Evolutionary conservation across 2,113 vertebrate genomes (phyloP), one percentile per base, ranked within the genome.

Genomic region (Rhinopomastus cyanomelas): DNA sequence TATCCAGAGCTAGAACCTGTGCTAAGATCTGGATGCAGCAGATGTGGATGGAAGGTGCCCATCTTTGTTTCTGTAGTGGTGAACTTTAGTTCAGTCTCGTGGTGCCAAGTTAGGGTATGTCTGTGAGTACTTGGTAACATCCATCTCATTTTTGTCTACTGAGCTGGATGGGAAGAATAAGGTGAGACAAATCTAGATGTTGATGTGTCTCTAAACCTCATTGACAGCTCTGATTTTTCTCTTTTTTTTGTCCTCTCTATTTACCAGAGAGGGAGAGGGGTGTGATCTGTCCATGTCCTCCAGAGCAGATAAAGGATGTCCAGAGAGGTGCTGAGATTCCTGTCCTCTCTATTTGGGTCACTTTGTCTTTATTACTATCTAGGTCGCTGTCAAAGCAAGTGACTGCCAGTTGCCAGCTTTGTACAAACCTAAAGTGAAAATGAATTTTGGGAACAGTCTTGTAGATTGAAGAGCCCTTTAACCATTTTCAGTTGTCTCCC

Each of bases 351-450:
- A 30, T 88, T 81, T 84, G 78, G 62, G 83, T 90, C 83, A 83
- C 73, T 86, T 94, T 89, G 87, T 78, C 88, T 82, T 76, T 78
- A 34, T 65, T 64, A 46, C 36, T 73, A 12, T 92, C 66, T 86
- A 36, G 74, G 91, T 92, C 6, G 0, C 56, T 89, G 85, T 82
- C 88, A 88, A 46, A 60, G 87, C 92, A 37, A n/a, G 6, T 89
- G 87, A 30, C 71, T 79, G 53, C 62, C 39, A 39, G 16, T 79
- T 94, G 83, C 71, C 81, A 92, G 55, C 71, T 85, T 84, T 61
- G 53, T 85, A 48, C 84, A 42, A n/a, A 90, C 79, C 44, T 65
- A 46, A 79, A 81, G 36, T 81, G 59, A 79, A 90, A 61, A 76
- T 49, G 10, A 18, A 61, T 53, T 42, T 42, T 65, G 3, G 27